phyloP scores from a whole-genome alignment of 1,140 invertebrate genomes.

The Oryzaephilus surinamensis region DNA sequence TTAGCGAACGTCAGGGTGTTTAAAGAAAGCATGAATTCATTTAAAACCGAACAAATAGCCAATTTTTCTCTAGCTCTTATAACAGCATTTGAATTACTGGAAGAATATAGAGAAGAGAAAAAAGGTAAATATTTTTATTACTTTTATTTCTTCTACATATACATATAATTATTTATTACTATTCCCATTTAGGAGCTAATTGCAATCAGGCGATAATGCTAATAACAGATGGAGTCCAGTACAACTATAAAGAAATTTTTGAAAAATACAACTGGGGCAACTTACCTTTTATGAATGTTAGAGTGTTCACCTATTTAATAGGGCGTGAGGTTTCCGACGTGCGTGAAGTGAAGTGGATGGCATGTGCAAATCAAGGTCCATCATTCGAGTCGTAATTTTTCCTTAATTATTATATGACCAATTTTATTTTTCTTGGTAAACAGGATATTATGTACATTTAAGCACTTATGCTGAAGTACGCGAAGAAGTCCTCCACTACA shows the following conservation, averaged over 20 bases:
- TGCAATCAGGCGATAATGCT: slow-evolving; percentile 86
- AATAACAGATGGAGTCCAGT: slow-evolving; percentile 79
- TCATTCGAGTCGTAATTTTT: slow-evolving; percentile 6
- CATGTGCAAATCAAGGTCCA: slow-evolving; percentile 71
- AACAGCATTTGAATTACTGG: slow-evolving; percentile 73
- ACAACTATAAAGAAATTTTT: slow-evolving; percentile 75
- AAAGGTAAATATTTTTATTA: slow-evolving; percentile 13
- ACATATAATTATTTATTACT: too few species aligned
- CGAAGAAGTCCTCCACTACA: slow-evolving; percentile 71
- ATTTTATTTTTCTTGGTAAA: slow-evolving; percentile 31
- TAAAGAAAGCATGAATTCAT: slow-evolving; percentile 64
- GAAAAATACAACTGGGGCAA: slow-evolving; percentile 60
- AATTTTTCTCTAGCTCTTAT: slow-evolving; percentile 88
- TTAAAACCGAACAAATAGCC: slow-evolving; percentile 80
- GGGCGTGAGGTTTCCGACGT: slow-evolving; percentile 43
- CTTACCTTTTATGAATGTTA: slow-evolving; percentile 51
- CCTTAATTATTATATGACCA: neutral
- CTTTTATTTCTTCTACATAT: neutral
- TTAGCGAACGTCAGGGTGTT: slow-evolving; percentile 77
- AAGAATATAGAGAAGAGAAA: slow-evolving; percentile 25
- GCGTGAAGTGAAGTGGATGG: slow-evolving; percentile 75
- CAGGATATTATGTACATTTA: slow-evolving; percentile 76
- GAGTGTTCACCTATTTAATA: slow-evolving; percentile 84
- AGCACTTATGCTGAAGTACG: slow-evolving; percentile 73
- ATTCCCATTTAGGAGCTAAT: slow-evolving; percentile 37